Evolutionary conservation across 2,797 vertebrate species (phyloP).

Genomic region (Discoglossus pictus): DNA sequence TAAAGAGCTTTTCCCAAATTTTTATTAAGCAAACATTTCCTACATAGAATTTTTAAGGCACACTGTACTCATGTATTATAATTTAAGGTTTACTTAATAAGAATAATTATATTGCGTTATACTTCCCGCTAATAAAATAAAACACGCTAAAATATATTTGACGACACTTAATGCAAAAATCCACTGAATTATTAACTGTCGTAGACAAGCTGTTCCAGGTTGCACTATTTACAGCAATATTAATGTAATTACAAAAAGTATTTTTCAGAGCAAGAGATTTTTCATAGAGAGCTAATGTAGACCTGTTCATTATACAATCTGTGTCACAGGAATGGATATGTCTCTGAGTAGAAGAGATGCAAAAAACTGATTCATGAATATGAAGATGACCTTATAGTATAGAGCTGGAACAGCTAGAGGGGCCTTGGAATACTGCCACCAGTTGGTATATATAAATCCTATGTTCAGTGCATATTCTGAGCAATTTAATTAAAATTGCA

Average conservation of each 20-base stretch:
- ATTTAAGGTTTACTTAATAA: too few species aligned
- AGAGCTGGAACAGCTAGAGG: constrained; percentile 26
- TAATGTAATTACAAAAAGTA: constrained; percentile 32
- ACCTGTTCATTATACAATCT: constrained; percentile 38
- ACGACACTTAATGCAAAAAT: constrained; percentile 26
- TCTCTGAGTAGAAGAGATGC: constrained; percentile 23
- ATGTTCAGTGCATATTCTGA: constrained; percentile 47
- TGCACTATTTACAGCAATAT: constrained; percentile 18
- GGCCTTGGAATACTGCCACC: constrained; percentile 39
- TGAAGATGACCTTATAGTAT: constrained; percentile 44
- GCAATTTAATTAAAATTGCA: constrained; percentile 49
- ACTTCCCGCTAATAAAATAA: constrained; percentile 5
- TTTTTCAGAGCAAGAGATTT: constrained; percentile 24
- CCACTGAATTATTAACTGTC: constrained; percentile 31
- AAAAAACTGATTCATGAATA: constrained; percentile 34
- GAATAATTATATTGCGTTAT: constrained; percentile 27
- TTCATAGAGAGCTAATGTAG: constrained; percentile 25
- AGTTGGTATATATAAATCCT: constrained; percentile 41
- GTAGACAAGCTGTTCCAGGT: constrained; percentile 38
- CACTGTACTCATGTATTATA: too few species aligned
- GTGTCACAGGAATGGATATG: constrained; percentile 29
- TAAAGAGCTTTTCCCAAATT: too few species aligned
- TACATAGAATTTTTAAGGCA: too few species aligned
- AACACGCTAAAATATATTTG: constrained; percentile 5
- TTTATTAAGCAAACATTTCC: too few species aligned